phyloP scores from a whole-genome alignment of 2,113 vertebrate species.

The Otocyon megalotis region DNA sequence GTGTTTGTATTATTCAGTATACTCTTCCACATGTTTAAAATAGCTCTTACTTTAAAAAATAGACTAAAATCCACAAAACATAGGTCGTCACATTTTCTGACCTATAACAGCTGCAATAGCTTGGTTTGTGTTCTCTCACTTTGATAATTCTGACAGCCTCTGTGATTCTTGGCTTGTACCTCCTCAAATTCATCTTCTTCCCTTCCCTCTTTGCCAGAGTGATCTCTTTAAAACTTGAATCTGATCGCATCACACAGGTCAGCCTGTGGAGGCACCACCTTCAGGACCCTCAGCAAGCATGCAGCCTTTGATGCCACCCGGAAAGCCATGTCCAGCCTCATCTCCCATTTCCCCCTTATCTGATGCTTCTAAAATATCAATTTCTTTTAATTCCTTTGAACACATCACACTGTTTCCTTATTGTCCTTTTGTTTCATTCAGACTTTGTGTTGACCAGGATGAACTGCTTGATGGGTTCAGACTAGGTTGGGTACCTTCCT shows the following conservation, averaged over 20 bases:
- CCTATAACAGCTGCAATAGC: background rate
- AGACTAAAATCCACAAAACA: background rate
- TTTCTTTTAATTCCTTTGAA: background rate
- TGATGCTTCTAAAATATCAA: background rate
- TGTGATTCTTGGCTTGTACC: background rate
- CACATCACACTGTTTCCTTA: background rate
- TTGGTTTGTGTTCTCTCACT: background rate
- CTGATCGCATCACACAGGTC: background rate
- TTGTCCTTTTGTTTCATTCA: background rate
- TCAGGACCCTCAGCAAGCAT: background rate
- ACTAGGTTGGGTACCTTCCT: background rate
- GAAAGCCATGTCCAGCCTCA: background rate
- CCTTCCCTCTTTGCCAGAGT: background rate
- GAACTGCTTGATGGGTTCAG: background rate
- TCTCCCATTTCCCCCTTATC: background rate
- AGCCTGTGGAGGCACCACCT: background rate
- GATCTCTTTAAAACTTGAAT: background rate
- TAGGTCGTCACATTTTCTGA: background rate
- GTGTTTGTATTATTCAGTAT: background rate
- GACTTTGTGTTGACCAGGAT: background rate
- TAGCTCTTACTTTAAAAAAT: background rate
- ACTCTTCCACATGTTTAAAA: background rate
- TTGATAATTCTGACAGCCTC: background rate
- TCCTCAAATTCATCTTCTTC: background rate
- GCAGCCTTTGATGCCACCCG: background rate